These are phyloP conservation scores for Campylorhamphus procurvoides DNA, from an alignment of 2,113 vertebrate species.

Conservation along the genomic window DNA sequence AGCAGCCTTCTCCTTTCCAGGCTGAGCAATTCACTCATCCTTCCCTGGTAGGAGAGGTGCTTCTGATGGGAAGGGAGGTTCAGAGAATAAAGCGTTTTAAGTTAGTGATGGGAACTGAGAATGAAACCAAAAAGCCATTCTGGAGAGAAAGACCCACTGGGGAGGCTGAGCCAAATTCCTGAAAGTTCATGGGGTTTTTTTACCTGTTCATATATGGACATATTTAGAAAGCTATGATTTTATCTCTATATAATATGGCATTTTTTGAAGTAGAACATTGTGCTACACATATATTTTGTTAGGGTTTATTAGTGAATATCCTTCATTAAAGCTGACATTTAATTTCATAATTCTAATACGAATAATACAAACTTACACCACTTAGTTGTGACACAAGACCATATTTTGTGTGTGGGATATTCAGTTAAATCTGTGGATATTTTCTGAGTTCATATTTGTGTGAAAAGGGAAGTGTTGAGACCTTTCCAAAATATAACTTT, in stretches of 20 bases:
- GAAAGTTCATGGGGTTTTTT: neutral
- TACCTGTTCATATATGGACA: neutral
- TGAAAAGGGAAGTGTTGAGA: neutral
- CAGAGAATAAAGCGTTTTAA: neutral
- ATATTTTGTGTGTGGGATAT: neutral
- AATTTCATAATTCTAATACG: neutral
- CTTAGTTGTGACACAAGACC: neutral
- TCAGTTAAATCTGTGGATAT: neutral
- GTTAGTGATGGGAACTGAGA: neutral
- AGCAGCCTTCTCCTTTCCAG: neutral
- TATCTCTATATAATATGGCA: neutral
- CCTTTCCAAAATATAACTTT: neutral
- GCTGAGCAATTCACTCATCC: neutral
- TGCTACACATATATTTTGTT: rapidly evolving
- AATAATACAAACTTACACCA: neutral
- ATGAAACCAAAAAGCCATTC: neutral
- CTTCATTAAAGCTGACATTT: neutral
- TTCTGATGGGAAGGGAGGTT: neutral
- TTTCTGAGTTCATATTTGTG: neutral
- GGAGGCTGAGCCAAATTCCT: neutral
- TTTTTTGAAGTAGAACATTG: neutral
- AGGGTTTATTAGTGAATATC: neutral
- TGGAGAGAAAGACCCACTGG: neutral
- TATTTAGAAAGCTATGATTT: neutral
- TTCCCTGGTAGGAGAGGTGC: neutral